A percentile compares a stretch with the other conserved stretches of the same genome.
Conservation (phyloP, 2,113 vertebrate genomes). For the Pelusios castaneus region DNA sequence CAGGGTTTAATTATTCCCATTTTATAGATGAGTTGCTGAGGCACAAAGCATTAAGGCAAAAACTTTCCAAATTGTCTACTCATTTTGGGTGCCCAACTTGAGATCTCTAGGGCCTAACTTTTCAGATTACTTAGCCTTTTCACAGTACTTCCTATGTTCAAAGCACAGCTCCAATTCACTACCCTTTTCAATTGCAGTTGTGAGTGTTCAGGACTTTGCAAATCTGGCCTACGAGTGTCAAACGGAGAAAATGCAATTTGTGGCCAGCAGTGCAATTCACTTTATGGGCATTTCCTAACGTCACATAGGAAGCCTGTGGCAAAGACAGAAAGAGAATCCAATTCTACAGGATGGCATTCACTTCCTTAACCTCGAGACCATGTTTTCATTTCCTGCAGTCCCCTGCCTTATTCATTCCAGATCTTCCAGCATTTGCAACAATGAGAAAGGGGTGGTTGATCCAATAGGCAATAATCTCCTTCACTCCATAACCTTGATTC, state of each 20-base stretch:
- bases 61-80: background rate
- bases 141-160: background rate
- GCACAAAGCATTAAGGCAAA: background rate
- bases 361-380: rapidly evolving
- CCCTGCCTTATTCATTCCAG: rapidly evolving
- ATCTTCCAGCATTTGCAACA: rapidly evolving
- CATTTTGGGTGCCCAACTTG: background rate
- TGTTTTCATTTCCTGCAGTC: too few species aligned
- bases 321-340: rapidly evolving
- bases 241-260: rapidly evolving
- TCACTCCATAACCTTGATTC: rapidly evolving
- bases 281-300: rapidly evolving
- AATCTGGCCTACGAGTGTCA: background rate
- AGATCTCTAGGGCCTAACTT: background rate
- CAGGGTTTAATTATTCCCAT: background rate
- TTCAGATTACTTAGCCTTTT: background rate
- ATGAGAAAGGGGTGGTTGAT: rapidly evolving
- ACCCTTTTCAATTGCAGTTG: background rate
- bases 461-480: background rate
- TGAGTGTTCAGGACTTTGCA: background rate
- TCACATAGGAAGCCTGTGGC: rapidly evolving
- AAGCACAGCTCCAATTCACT: background rate
- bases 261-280: rapidly evolving
- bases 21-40: background rate
- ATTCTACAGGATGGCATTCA: rapidly evolving